Conservation (phyloP, 2,797 vertebrate species). For the Orientallactaga sibirica region DNA sequence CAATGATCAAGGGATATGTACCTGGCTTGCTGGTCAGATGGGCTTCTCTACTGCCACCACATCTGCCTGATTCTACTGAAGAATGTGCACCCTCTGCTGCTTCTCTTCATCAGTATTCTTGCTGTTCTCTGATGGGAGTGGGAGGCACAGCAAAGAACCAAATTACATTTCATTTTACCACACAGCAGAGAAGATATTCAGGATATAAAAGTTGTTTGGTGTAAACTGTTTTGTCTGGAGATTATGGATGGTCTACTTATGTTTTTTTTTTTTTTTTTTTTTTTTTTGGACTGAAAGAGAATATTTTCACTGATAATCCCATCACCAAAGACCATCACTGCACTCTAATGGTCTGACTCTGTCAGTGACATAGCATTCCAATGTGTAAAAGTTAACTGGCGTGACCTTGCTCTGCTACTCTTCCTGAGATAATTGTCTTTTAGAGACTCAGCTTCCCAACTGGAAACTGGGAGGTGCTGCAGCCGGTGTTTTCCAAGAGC, state of each 20-base stretch:
- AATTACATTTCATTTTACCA: constrained; percentile 74
- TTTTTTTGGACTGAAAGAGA: neutral
- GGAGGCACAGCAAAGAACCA: neutral
- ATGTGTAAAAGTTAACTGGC: neutral
- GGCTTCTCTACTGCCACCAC: neutral
- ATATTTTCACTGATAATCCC: neutral
- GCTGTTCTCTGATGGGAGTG: neutral
- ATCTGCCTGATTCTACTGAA: neutral
- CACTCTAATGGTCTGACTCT: neutral
- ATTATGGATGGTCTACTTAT: neutral
- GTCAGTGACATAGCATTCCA: accelerated
- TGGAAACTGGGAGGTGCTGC: neutral
- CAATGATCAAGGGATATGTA: accelerated
- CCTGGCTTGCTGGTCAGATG: neutral
- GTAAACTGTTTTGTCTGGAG: constrained; percentile 50
- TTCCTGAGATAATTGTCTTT: neutral
- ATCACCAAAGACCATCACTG: neutral
- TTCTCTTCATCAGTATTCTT: neutral
- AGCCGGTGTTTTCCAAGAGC: accelerated
- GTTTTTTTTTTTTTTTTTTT: neutral
- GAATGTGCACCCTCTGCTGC: neutral
- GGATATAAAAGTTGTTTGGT: constrained; percentile 57
- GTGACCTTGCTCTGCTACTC: neutral
- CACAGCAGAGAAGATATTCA: constrained; percentile 60
- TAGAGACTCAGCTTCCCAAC: neutral